Evolutionary conservation across 35 echinoderm and acorn worm genomes (phyloP), one percentile per base, ranked within the genome.

Genomic region (Strongylocentrotus purpuratus): DNA sequence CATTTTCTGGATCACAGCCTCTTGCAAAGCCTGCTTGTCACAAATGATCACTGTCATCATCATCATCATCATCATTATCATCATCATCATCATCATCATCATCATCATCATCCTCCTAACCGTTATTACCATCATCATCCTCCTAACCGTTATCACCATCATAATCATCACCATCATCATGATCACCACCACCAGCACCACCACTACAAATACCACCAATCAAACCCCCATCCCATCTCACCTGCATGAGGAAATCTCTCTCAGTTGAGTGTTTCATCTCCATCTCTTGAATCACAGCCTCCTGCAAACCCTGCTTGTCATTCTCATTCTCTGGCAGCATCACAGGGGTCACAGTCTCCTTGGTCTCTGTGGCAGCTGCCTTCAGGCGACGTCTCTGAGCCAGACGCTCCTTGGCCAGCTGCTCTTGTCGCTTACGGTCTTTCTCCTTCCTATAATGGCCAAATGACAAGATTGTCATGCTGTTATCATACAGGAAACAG

Each of bases 201-300:
- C 35, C 35, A 41, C 35, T 3, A 41, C 35, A 41, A 41, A 41
- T 41, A 41, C 35, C 35, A 41, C 35, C 35, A 41, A 41, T 41
- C 35, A 41, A 41, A 41, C 35, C 35, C 35, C 35, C 35, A 41
- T 41, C 35, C 35, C 35, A 41, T 33, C 90, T 92, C 94, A 99
- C 98, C 97, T 96, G 50, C 33, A 99, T 96, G 22, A 99, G 86
- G 11, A 99, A 65, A 86, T 97, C 96, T 94, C 98, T 97, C 94
- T 99, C 98, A 60, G 92, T 61, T 20, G 31, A 10, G 33, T 97
- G 97, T 46, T 95, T 98, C 45, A 97, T 94, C 96, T 99, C 98
- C 97, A 99, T 96, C 59, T 99, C 98, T 92, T 97, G 94, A 6
- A 99, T 45, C 9, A 99, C 97, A 59, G 94, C 98, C 91, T 99